phyloP scores from a whole-genome alignment of 2,888 invertebrate genomes.

The Oscheius sp. region DNA sequence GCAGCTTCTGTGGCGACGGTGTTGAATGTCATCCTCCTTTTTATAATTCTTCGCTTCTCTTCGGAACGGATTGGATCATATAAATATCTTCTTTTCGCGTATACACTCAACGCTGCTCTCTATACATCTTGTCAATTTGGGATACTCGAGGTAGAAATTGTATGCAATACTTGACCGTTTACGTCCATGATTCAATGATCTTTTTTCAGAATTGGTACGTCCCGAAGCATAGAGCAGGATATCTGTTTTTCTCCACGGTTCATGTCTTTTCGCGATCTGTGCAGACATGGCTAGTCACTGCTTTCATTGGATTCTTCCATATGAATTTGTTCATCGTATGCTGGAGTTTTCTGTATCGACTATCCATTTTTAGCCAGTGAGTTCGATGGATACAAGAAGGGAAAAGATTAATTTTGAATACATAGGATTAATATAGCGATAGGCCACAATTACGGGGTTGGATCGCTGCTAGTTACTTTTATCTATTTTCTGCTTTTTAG shows the following conservation, averaged over 20 bases:
- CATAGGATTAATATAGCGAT: background rate
- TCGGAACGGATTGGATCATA: background rate
- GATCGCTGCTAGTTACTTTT: background rate
- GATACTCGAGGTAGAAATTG: background rate
- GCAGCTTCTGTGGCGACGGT: background rate
- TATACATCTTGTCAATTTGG: background rate
- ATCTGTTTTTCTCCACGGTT: background rate
- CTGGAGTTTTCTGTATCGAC: conserved; percentile 14
- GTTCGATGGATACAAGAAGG: too few relatives aligned
- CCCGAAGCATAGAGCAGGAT: background rate
- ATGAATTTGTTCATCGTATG: conserved; percentile 6
- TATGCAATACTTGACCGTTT: too few relatives aligned
- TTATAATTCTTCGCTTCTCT: background rate
- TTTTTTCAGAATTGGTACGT: conserved; percentile 1
- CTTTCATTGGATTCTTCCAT: background rate
- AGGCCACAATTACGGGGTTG: too few relatives aligned
- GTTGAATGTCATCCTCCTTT: background rate
- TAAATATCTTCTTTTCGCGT: conserved; percentile 6
- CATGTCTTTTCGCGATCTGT: background rate
- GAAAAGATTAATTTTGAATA: background rate
- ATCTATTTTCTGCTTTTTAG: background rate
- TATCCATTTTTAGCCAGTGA: background rate
- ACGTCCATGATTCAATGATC: background rate
- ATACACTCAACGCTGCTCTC: conserved; percentile 1
- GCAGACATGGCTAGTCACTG: background rate